Evolutionary conservation across 1,140 invertebrate genomes (phyloP).

Genomic region (Ceratosolen fusciceps): DNA sequence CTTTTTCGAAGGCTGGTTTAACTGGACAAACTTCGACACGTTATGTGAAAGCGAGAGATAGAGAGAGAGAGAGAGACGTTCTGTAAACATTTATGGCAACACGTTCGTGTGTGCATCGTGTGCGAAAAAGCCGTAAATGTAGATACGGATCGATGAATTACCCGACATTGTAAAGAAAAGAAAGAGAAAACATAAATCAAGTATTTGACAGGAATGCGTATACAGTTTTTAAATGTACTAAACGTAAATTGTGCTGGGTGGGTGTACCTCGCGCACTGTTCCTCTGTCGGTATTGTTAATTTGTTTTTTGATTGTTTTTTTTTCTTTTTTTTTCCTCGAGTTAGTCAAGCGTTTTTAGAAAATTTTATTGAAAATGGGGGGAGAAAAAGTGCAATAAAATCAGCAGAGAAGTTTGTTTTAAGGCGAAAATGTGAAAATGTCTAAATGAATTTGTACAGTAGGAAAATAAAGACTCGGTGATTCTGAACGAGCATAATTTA

Average conservation of each 20-base stretch:
- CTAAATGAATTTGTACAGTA: conserved; percentile 62
- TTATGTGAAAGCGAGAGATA: conserved; percentile 31
- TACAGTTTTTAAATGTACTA: conserved; percentile 43
- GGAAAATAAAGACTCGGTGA: conserved; percentile 58
- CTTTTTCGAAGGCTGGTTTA: conserved; percentile 48
- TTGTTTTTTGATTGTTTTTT: conserved; percentile 23
- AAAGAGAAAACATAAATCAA: too few relatives aligned
- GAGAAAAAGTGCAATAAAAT: conserved; percentile 32
- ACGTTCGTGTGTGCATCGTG: conserved; percentile 1
- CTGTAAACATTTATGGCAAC: conserved; percentile 19
- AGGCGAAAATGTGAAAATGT: conserved; percentile 37
- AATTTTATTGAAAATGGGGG: conserved; percentile 46
- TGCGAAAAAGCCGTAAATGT: conserved; percentile 25
- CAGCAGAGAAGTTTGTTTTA: conserved; percentile 48
- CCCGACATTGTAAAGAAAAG: conserved; percentile 14
- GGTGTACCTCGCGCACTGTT: conserved; percentile 46
- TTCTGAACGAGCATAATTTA: conserved; percentile 63
- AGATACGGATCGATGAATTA: conserved; percentile 2
- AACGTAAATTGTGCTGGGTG: conserved; percentile 20
- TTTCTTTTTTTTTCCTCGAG: conserved; percentile 31
- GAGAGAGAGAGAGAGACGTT: too few relatives aligned
- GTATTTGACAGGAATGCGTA: conserved; percentile 37
- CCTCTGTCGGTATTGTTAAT: conserved; percentile 48
- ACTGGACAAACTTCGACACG: conserved; percentile 40
- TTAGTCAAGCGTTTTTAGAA: conserved; percentile 46